Percentiles rank a stretch among this genome's conserved stretches.
phyloP scores from a whole-genome alignment of 2,888 invertebrate genomes.

The Euplexia lucipara region DNA sequence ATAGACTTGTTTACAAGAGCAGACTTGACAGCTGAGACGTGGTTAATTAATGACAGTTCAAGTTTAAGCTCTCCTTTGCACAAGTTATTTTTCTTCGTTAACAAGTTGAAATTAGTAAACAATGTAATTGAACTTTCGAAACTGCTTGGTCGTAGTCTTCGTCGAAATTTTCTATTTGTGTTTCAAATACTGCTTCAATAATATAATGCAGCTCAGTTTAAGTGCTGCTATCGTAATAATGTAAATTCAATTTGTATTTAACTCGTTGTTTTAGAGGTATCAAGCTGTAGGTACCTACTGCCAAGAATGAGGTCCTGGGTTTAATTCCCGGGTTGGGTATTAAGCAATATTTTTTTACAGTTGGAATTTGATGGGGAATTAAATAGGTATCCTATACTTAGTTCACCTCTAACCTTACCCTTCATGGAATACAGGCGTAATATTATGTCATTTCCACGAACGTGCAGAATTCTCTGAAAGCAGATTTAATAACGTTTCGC shows the following conservation, averaged over 20 bases:
- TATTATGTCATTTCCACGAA: background rate
- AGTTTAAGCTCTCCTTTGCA: conserved; percentile 23
- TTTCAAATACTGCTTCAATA: conserved; percentile 1
- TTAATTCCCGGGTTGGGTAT: too few species aligned
- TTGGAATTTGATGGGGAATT: too few species aligned
- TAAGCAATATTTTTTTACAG: too few species aligned
- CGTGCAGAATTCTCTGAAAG: conserved; percentile 20
- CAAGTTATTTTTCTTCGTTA: conserved; percentile 27
- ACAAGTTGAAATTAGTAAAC: background rate
- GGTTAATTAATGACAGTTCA: conserved; percentile 47
- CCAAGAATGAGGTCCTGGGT: too few species aligned
- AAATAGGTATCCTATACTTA: too few species aligned
- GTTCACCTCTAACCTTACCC: too few species aligned
- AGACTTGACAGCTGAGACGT: conserved; percentile 24
- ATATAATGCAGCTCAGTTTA: background rate
- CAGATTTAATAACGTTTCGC: conserved; percentile 14
- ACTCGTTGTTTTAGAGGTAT: too few species aligned
- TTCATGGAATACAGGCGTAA: too few species aligned
- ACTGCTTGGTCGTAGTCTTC: too few species aligned
- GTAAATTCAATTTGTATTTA: conserved; percentile 21
- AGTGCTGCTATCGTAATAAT: conserved; percentile 6
- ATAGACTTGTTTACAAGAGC: conserved; percentile 22
- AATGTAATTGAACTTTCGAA: conserved; percentile 12
- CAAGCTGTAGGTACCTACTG: too few species aligned
- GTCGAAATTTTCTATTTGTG: background rate